phyloP scores from a whole-genome alignment of 1,140 invertebrate species.

The Episyrphus balteatus region DNA sequence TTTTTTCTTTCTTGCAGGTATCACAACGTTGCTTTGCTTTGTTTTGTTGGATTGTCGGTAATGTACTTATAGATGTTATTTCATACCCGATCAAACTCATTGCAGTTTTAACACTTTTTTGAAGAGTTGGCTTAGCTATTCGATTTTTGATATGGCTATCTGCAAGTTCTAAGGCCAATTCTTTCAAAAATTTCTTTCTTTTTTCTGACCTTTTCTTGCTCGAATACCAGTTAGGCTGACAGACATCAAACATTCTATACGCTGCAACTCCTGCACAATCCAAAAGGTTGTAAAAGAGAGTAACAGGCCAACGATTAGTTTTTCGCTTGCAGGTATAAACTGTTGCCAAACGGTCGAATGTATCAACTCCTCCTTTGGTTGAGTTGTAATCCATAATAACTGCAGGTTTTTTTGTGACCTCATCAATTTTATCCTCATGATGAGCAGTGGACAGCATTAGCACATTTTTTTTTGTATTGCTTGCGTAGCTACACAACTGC shows the following conservation, averaged over 20 bases:
- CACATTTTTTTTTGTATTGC: constrained; percentile 7
- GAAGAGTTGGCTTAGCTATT: not conserved
- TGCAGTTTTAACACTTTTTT: not conserved
- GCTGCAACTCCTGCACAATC: not conserved
- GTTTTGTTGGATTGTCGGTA: not conserved
- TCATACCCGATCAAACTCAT: not conserved
- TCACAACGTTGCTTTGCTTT: not conserved
- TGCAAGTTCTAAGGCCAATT: not conserved
- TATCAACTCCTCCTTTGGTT: constrained; percentile 14
- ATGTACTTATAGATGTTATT: not conserved
- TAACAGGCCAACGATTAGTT: constrained; percentile 12
- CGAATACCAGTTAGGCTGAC: not conserved
- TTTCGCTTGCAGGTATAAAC: constrained; percentile 9
- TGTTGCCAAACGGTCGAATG: constrained; percentile 9
- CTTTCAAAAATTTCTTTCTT: not conserved
- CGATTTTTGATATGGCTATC: not conserved
- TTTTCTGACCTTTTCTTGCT: not conserved
- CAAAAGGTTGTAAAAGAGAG: constrained; percentile 10
- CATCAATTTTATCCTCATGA: constrained; percentile 5
- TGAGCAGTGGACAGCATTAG: constrained; percentile 6
- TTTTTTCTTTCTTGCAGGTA: not conserved
- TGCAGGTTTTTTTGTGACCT: constrained; percentile 6
- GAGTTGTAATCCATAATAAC: constrained; percentile 13
- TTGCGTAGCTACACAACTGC: too few relatives aligned
- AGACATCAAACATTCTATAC: not conserved